Evolutionary conservation across 2,797 vertebrate species (phyloP), one percentile per base, ranked within the genome.

Genomic region (Myotis findleyi): DNA sequence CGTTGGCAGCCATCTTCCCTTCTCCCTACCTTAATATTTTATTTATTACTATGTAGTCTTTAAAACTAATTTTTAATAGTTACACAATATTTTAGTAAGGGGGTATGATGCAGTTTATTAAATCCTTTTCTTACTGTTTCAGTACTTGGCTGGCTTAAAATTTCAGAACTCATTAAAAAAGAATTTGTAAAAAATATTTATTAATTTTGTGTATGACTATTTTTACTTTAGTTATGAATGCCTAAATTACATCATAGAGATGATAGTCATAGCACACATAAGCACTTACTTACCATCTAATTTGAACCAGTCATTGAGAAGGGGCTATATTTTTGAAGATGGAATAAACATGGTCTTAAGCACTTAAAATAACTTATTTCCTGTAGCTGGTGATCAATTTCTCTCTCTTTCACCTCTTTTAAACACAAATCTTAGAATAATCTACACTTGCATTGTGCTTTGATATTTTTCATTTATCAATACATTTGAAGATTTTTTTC

Each of bases 31-130:
- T 85, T 87, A 25, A 53, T 84, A 79, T 69, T 81, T 86, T 89
- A 53, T 81, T 87, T 87, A 81, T 75, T 92, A 53, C 21, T 94
- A 36, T 1, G 33, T 44, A 41, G 23, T 51, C 27, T 89, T 91
- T 91, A 66, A 96, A 66, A 73, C 14, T 85, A 83, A 57, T 87
- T 93, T 89, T 81, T 75, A 96, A 57, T 81, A 59, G 49, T 25
- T 87, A 38, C 13, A 84, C 11, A 68, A 16, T 85, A 62, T 89
- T 92, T 96, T 8, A 87, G 21, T 8, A 68, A 76, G 62, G 83
- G 8, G 9, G 88, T 75, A 41, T 82, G 85, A 83, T 57, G 3
- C 7, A 51, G 3, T 79, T 91, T 85, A 68, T 8, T 47, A 47
- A 57, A 64, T 77, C 13, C 2, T 86, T 92, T 93, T 16, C 6